These are phyloP conservation scores for Clavelina lepadiformis DNA, from an alignment of 23 tunicate species.

Conservation along the genomic window DNA sequence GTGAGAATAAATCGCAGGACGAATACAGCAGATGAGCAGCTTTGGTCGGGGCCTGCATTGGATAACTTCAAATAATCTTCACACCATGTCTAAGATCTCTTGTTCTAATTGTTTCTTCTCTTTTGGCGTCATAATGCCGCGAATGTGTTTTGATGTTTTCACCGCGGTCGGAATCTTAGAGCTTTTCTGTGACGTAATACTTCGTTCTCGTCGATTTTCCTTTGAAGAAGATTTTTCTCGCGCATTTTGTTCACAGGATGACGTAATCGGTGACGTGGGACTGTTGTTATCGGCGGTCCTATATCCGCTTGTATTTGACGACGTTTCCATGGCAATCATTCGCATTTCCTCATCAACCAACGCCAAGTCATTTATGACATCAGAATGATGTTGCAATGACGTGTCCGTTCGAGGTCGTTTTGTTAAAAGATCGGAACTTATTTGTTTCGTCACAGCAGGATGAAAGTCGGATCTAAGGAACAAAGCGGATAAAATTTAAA, in stretches of 20 bases:
- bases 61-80: too few species aligned
- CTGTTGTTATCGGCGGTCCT: slow-evolving; percentile 41
- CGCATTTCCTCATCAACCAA: slow-evolving; percentile 52
- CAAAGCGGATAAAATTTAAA: too few species aligned
- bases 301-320: slow-evolving; percentile 60
- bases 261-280: slow-evolving; percentile 19
- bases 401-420: slow-evolving; percentile 57
- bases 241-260: slow-evolving; percentile 1
- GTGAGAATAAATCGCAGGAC: too few species aligned
- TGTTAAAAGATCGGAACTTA: slow-evolving; percentile 13
- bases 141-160: too few species aligned
- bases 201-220: not conserved
- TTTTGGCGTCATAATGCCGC: not conserved
- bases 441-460: slow-evolving; percentile 28
- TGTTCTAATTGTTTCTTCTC: slow-evolving; percentile 25
- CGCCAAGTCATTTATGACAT: slow-evolving; percentile 1
- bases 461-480: too few species aligned
- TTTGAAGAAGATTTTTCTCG: slow-evolving; percentile 6
- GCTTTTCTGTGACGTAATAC: not conserved
- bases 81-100: slow-evolving; percentile 34
- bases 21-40: too few species aligned
- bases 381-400: not conserved
- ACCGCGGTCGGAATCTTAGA: not conserved
- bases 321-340: slow-evolving; percentile 39
- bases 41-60: too few species aligned